These are phyloP conservation scores for Morelia viridis DNA, from an alignment of 2,797 vertebrate species.

Conservation along the genomic window DNA sequence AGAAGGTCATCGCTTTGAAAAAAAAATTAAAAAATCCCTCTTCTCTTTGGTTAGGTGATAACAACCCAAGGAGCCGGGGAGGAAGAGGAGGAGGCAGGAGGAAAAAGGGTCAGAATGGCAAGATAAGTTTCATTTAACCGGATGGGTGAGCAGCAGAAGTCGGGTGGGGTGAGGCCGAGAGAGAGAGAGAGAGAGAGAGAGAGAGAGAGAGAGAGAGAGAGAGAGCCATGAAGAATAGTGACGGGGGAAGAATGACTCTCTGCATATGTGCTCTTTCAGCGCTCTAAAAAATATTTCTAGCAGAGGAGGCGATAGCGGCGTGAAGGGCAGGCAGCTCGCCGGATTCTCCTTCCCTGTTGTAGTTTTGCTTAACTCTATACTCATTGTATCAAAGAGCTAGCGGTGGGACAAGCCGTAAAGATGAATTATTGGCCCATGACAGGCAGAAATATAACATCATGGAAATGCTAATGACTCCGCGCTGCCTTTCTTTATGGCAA, in stretches of 20 bases:
- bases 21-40: not conserved
- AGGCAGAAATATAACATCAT: slow-evolving; percentile 79
- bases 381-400: slow-evolving; percentile 75
- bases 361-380: slow-evolving; percentile 72
- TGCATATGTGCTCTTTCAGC: slow-evolving; percentile 41
- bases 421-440: slow-evolving; percentile 76
- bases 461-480: slow-evolving; percentile 79
- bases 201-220: too few species aligned
- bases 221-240: slow-evolving; percentile 15
- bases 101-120: not conserved
- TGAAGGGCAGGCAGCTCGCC: slow-evolving; percentile 65
- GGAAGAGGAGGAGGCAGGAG: not conserved
- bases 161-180: not conserved
- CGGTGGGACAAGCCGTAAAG: slow-evolving; percentile 76
- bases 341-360: slow-evolving; percentile 60
- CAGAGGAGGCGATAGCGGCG: slow-evolving; percentile 63
- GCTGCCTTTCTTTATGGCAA: slow-evolving; percentile 79
- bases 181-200: too few species aligned
- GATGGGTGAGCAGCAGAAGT: slow-evolving; percentile 17
- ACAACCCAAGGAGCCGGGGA: not conserved
- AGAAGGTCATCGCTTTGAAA: slow-evolving; percentile 20
- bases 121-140: slow-evolving; percentile 27
- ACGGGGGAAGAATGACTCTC: slow-evolving; percentile 29
- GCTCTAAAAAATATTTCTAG: slow-evolving; percentile 46
- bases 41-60: slow-evolving; percentile 14